Evolutionary conservation across 2,797 vertebrate species (phyloP).

Genomic region (Pampus argenteus): DNA sequence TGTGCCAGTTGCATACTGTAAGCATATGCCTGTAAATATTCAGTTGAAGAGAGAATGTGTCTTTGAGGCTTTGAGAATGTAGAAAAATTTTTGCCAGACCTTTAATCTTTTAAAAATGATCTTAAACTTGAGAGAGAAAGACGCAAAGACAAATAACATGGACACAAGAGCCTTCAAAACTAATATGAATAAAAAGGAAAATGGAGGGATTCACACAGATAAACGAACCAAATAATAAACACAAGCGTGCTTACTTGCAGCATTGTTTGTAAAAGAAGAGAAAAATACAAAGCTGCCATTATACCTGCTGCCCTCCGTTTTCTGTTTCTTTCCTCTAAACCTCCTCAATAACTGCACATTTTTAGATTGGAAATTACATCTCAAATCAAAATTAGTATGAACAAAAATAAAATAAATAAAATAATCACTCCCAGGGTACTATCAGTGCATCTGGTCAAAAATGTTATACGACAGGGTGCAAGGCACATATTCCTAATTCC

Average conservation of each 20-base stretch:
- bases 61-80: not conserved
- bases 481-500: not conserved
- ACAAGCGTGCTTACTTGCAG: not conserved
- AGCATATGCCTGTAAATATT: not conserved
- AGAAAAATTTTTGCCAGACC: not conserved
- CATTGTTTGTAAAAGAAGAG: not conserved
- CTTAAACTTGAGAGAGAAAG: not conserved
- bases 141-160: not conserved
- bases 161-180: too few species aligned
- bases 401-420: too few species aligned
- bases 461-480: not conserved
- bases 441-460: not conserved
- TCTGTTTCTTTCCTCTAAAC: not conserved
- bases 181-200: not conserved
- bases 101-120: conserved; percentile 7
- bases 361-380: not conserved
- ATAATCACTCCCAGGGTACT: not conserved
- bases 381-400: too few species aligned
- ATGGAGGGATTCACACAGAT: not conserved
- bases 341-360: not conserved
- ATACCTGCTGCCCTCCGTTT: not conserved
- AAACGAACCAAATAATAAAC: not conserved
- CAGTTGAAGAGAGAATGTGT: conserved; percentile 4
- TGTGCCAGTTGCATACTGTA: not conserved
- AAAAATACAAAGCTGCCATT: not conserved